Percentiles rank a stretch among this genome's conserved stretches.
These are phyloP conservation scores for Drosophila bipectinata DNA, from an alignment of 1,140 invertebrate genomes.

Conservation along the genomic window DNA sequence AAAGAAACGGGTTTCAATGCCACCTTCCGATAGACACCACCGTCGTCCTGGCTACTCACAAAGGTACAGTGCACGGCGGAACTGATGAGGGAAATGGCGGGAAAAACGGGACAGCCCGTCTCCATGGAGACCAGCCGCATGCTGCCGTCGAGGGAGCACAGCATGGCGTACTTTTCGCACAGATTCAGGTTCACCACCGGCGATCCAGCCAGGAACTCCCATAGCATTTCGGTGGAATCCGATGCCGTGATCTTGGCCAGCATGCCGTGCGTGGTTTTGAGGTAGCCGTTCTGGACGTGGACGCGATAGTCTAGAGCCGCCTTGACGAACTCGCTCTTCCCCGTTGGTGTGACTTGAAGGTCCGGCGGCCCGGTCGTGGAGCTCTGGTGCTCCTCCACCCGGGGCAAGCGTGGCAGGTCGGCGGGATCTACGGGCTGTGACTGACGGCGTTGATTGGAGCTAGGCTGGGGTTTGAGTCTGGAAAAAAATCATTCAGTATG, in stretches of 20 bases:
- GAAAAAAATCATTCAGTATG: not conserved
- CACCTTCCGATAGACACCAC: not conserved
- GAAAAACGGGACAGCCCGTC: conserved; percentile 70
- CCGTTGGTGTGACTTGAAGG: conserved; percentile 58
- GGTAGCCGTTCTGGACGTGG: conserved; percentile 69
- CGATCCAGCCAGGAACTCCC: conserved; percentile 71
- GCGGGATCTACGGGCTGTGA: conserved; percentile 14
- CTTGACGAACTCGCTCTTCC: conserved; percentile 71
- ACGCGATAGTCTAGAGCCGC: conserved; percentile 67
- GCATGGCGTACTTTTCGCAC: conserved; percentile 75
- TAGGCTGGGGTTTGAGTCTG: conserved; percentile 21
- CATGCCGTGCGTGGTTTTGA: conserved; percentile 70
- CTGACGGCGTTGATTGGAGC: conserved; percentile 25
- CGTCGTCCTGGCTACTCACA: conserved; percentile 50
- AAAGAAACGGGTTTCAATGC: not conserved
- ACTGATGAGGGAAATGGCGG: conserved; percentile 68
- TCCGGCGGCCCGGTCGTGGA: conserved; percentile 52
- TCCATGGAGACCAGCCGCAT: conserved; percentile 70
- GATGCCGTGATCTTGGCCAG: conserved; percentile 67
- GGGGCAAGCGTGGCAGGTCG: not conserved
- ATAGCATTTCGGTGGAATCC: conserved; percentile 44
- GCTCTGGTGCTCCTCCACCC: conserved; percentile 51
- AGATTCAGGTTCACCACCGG: conserved; percentile 79
- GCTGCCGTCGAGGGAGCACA: conserved; percentile 77
- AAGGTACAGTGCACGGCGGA: conserved; percentile 74